These are phyloP conservation scores for Eurystomus glaucurus DNA, from an alignment of 2,797 vertebrate species.

Conservation along the genomic window DNA sequence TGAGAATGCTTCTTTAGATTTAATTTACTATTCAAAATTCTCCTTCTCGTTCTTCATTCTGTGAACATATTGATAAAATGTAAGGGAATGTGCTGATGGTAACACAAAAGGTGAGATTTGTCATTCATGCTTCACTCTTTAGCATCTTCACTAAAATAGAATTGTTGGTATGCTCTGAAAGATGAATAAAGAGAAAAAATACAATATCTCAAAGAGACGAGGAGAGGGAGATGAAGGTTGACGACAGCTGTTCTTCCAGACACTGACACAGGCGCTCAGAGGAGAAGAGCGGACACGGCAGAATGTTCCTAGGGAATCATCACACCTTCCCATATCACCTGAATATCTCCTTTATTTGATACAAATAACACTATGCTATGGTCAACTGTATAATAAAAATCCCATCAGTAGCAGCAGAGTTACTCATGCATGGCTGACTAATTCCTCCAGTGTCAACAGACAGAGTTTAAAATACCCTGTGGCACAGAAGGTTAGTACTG, in stretches of 20 bases:
- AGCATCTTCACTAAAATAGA: background rate
- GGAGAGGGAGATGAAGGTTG: background rate
- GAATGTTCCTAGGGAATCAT: background rate
- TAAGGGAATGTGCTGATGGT: background rate
- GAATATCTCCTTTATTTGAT: conserved; percentile 43
- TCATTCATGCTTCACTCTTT: background rate
- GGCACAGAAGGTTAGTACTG: conserved; percentile 44
- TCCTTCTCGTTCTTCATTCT: background rate
- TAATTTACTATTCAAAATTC: conserved; percentile 17
- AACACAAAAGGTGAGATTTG: conserved; percentile 10
- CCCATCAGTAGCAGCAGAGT: conserved; percentile 15
- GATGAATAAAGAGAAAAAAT: background rate
- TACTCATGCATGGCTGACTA: conserved; percentile 49
- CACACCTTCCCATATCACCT: background rate
- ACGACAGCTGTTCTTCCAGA: background rate
- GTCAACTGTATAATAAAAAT: conserved; percentile 30
- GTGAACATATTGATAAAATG: background rate
- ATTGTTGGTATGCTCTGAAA: background rate
- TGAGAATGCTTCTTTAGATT: background rate
- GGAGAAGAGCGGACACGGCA: background rate
- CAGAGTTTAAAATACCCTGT: conserved; percentile 29
- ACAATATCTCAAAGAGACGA: background rate
- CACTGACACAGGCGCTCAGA: background rate
- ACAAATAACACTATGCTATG: background rate
- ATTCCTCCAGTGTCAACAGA: conserved; percentile 53